These are phyloP conservation scores for Rhamnusium bicolor DNA, from an alignment of 2,888 invertebrate species.

Conservation along the genomic window DNA sequence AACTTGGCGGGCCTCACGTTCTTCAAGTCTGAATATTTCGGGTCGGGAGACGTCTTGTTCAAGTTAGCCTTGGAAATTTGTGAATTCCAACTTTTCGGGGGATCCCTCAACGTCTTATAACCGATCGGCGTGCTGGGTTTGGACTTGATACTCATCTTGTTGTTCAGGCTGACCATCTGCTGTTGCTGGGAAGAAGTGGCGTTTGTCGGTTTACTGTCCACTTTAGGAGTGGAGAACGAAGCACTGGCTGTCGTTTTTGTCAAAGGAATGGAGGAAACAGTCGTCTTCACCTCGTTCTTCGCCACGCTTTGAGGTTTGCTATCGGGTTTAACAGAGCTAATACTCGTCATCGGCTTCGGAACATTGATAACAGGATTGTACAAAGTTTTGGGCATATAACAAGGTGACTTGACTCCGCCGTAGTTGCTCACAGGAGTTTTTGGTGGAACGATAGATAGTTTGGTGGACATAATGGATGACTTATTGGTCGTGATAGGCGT, in stretches of 20 bases:
- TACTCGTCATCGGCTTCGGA: conserved; percentile 59
- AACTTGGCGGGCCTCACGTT: conserved; percentile 73
- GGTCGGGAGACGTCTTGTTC: conserved; percentile 56
- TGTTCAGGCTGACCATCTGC: conserved; percentile 14
- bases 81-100: conserved; percentile 77
- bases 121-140: conserved; percentile 69
- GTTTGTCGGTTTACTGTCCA: conserved; percentile 5
- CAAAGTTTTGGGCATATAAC: conserved; percentile 65
- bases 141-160: conserved; percentile 55
- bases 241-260: not conserved
- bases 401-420: conserved; percentile 54
- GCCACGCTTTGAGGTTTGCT: not conserved
- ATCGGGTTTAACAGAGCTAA: conserved; percentile 35
- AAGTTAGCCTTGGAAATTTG: conserved; percentile 73
- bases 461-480: conserved; percentile 28
- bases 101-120: conserved; percentile 76
- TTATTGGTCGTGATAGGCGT: conserved; percentile 39
- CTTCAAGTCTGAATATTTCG: conserved; percentile 60
- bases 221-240: not conserved
- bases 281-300: not conserved
- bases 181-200: conserved; percentile 7
- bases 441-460: conserved; percentile 25
- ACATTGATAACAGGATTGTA: conserved; percentile 63
- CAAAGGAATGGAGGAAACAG: not conserved
- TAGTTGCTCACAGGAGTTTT: conserved; percentile 41